phyloP scores from a whole-genome alignment of 2,113 vertebrate genomes.

The Formicarius rufipectus region DNA sequence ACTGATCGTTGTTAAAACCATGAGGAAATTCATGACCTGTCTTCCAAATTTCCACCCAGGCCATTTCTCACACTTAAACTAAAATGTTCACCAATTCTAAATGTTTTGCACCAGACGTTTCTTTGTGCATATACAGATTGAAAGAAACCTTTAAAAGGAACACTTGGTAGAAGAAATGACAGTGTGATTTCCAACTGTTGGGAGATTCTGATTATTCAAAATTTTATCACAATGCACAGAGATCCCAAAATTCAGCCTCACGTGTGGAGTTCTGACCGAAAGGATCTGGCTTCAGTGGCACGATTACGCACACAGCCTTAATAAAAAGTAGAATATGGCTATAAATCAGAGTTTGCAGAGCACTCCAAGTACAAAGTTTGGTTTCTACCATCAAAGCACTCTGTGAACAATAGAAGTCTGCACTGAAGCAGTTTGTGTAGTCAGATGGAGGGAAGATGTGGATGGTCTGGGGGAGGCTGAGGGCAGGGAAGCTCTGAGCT shows the following conservation, averaged over 20 bases:
- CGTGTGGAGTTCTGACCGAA: neutral
- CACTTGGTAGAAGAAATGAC: neutral
- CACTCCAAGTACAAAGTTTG: neutral
- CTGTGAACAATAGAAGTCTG: neutral
- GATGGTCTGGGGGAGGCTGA: neutral
- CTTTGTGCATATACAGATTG: neutral
- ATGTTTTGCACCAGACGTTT: neutral
- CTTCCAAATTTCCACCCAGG: neutral
- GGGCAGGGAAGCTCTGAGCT: neutral
- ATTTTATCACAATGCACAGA: neutral
- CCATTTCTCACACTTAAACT: neutral
- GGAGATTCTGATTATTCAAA: neutral
- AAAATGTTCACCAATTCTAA: neutral
- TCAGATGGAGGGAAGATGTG: constrained; percentile 29
- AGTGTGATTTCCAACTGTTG: neutral
- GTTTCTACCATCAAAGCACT: constrained; percentile 18
- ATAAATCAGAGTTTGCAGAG: neutral
- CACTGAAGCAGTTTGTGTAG: neutral
- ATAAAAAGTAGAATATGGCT: neutral
- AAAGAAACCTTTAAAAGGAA: neutral
- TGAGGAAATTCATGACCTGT: neutral
- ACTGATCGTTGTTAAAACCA: neutral
- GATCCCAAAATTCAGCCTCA: neutral
- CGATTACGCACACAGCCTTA: neutral
- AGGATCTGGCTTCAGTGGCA: neutral